Conservation (phyloP, 2,797 vertebrate species). For the Cyclopterus lumpus region DNA sequence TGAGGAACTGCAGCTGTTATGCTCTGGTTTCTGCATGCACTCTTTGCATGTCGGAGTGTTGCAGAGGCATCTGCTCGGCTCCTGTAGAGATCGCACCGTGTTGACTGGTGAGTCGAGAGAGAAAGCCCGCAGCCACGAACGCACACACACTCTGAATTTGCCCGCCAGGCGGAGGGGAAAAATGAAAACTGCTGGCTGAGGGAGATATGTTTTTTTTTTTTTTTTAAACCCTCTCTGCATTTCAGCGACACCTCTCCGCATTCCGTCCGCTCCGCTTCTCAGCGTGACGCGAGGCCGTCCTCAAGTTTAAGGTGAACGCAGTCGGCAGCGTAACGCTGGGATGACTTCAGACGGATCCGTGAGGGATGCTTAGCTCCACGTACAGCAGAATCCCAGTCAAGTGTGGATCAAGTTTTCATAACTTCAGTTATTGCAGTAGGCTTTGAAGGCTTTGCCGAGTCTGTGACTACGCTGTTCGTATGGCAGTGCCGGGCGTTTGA, state of each 20-base stretch:
- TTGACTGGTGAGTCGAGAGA: constrained; percentile 40
- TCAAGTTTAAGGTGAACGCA: constrained; percentile 21
- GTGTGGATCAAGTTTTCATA: constrained; percentile 15
- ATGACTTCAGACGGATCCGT: background rate
- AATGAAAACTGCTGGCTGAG: constrained; percentile 41
- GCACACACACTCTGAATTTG: constrained; percentile 21
- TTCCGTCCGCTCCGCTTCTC: constrained; percentile 36
- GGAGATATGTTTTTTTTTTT: constrained; percentile 10
- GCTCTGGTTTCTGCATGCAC: constrained; percentile 49
- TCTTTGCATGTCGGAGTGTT: constrained; percentile 35
- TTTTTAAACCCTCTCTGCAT: constrained; percentile 25
- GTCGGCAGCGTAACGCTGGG: background rate
- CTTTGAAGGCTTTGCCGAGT: constrained; percentile 27
- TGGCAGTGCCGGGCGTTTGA: constrained; percentile 67
- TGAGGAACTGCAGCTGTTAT: constrained; percentile 62
- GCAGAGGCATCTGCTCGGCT: constrained; percentile 52
- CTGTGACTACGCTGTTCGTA: constrained; percentile 33
- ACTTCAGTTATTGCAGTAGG: background rate
- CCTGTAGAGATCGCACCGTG: constrained; percentile 29
- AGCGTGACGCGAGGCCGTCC: constrained; percentile 2
- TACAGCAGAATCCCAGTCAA: background rate
- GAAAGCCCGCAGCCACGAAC: constrained; percentile 39
- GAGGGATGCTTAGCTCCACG: background rate
- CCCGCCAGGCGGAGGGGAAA: constrained; percentile 25
- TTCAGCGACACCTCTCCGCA: constrained; percentile 43